Evolutionary conservation across 2,113 vertebrate species (phyloP).

Genomic region (Peromyscus maniculatus): DNA sequence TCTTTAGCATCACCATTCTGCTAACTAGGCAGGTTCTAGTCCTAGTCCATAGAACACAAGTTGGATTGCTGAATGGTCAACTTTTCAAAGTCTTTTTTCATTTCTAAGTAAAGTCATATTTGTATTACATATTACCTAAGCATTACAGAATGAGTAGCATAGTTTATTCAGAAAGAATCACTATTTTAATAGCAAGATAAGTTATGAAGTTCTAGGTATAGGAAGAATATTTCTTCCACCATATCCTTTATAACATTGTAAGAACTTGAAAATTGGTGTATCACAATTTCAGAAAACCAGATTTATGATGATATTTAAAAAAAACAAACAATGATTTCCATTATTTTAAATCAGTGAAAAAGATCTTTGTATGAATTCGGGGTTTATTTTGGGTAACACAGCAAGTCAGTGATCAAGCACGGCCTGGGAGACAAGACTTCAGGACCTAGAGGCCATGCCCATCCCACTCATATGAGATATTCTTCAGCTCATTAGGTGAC

Average conservation of each 20-base stretch:
- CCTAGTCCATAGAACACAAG: background rate
- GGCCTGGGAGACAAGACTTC: background rate
- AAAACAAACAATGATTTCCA: background rate
- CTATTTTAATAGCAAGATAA: background rate
- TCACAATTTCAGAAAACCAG: background rate
- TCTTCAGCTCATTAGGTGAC: background rate
- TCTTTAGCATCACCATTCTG: background rate
- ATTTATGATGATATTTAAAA: slow-evolving; percentile 15
- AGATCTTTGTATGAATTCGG: background rate
- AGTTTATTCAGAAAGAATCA: background rate
- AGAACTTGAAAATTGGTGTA: slow-evolving; percentile 7
- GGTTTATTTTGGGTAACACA: background rate
- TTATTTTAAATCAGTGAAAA: slow-evolving; percentile 39
- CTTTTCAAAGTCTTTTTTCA: slow-evolving; percentile 18
- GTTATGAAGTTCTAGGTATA: background rate
- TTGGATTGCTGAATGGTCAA: background rate
- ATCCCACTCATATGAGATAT: background rate
- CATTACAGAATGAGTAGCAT: background rate
- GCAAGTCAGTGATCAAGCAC: background rate
- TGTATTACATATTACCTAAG: background rate
- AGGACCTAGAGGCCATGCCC: background rate
- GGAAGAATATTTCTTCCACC: background rate
- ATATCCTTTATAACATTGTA: background rate
- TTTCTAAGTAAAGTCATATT: background rate
- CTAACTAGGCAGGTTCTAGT: background rate